These are phyloP conservation scores for Prosopocoilus inquinatus DNA, from an alignment of 2,888 invertebrate genomes.

Conservation along the genomic window DNA sequence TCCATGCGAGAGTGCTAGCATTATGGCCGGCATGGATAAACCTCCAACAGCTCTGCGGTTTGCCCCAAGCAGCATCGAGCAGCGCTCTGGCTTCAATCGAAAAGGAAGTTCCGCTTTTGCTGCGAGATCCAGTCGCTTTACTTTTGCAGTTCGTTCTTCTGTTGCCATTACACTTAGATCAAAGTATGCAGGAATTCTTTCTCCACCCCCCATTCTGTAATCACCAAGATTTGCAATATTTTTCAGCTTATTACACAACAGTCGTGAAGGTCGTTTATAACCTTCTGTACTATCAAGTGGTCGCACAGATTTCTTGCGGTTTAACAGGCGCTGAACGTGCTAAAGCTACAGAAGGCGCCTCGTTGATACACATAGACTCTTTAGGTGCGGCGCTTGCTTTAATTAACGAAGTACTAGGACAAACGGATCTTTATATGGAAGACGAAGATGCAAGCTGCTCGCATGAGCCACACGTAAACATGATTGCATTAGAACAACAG, in stretches of 20 bases:
- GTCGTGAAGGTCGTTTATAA: constrained; percentile 87
- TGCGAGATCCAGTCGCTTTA: constrained; percentile 83
- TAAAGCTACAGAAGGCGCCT: constrained; percentile 39
- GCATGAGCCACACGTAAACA: constrained; percentile 40
- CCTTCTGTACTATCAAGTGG: constrained; percentile 84
- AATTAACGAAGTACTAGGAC: constrained; percentile 54
- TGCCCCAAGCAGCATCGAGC: constrained; percentile 40
- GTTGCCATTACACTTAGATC: constrained; percentile 81
- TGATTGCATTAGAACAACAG: constrained; percentile 50
- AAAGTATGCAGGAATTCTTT: constrained; percentile 57
- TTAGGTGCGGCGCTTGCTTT: constrained; percentile 48
- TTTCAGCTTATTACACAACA: constrained; percentile 79
- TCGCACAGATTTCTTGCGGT: constrained; percentile 73
- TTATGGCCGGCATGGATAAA: constrained; percentile 58
- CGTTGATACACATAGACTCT: constrained; percentile 38
- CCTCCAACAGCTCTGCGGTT: constrained; percentile 55
- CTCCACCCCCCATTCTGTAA: no score
- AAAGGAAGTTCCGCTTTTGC: constrained; percentile 76
- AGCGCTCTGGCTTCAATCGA: constrained; percentile 49
- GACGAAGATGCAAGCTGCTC: constrained; percentile 48
- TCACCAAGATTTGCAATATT: background rate
- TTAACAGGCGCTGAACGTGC: constrained; percentile 65
- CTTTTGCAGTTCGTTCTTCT: constrained; percentile 84
- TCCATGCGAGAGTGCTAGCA: constrained; percentile 76
- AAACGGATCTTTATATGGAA: constrained; percentile 63